These are phyloP conservation scores for Autographa gamma DNA, from an alignment of 2,888 invertebrate genomes.

Conservation along the genomic window DNA sequence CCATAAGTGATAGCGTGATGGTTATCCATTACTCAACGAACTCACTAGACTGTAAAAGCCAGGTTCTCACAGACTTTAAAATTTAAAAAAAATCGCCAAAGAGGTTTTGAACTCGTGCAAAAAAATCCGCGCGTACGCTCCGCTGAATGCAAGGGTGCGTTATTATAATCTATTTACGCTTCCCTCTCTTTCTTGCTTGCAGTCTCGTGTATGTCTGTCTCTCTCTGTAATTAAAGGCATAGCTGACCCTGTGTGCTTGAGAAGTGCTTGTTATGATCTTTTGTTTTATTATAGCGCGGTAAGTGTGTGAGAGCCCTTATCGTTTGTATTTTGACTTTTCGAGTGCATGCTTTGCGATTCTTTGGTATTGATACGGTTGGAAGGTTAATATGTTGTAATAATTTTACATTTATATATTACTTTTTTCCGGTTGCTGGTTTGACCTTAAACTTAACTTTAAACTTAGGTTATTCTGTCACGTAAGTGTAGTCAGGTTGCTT, in stretches of 20 bases:
- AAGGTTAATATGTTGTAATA: not conserved
- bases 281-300: slow-evolving; percentile 80
- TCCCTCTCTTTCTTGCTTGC: slow-evolving; percentile 65
- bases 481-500: not conserved
- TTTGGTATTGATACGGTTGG: slow-evolving; percentile 38
- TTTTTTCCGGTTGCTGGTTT: not conserved
- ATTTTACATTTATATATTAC: not conserved
- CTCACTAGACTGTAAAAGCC: slow-evolving; percentile 79
- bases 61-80: slow-evolving; percentile 73
- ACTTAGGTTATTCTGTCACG: too few relatives aligned
- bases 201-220: slow-evolving; percentile 57
- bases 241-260: slow-evolving; percentile 81
- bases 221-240: slow-evolving; percentile 82
- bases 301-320: slow-evolving; percentile 73
- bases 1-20: slow-evolving; percentile 62
- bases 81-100: slow-evolving; percentile 61
- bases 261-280: slow-evolving; percentile 83
- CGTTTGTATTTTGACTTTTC: slow-evolving; percentile 72
- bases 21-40: slow-evolving; percentile 60
- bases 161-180: slow-evolving; percentile 75
- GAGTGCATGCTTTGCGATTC: slow-evolving; percentile 54
- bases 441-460: too few relatives aligned
- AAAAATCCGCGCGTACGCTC: slow-evolving; percentile 79
- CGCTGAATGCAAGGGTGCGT: slow-evolving; percentile 79
- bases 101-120: slow-evolving; percentile 73